These are phyloP conservation scores for Ophioninae sp. DNA, from an alignment of 2,888 invertebrate species.

Conservation along the genomic window DNA sequence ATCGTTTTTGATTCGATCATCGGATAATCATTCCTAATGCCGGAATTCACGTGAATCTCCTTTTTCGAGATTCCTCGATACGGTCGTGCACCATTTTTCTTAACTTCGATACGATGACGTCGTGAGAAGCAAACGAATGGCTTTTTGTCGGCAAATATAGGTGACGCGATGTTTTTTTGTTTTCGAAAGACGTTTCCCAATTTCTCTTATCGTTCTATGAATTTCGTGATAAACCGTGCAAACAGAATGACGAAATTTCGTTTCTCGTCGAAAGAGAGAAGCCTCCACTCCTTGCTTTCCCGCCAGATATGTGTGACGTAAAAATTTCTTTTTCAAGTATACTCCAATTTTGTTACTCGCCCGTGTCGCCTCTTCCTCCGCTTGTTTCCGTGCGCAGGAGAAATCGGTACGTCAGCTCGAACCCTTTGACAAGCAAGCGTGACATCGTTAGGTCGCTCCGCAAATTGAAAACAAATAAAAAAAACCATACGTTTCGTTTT, in stretches of 20 bases:
- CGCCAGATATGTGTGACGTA: constrained; percentile 10
- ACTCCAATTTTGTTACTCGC: constrained; percentile 27
- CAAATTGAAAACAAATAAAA: background rate
- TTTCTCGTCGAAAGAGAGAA: constrained; percentile 51
- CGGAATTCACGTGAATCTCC: background rate
- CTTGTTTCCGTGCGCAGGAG: constrained; percentile 3
- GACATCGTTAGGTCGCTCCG: background rate
- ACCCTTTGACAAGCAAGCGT: constrained; percentile 8
- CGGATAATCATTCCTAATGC: constrained; percentile 1
- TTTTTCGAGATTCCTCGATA: background rate
- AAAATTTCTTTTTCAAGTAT: constrained; percentile 39
- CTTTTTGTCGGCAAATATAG: background rate
- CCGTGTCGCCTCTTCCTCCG: background rate
- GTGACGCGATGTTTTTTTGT: background rate
- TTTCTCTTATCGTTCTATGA: constrained; percentile 47
- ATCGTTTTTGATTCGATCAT: background rate
- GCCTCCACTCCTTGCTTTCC: constrained; percentile 16
- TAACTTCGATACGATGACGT: background rate
- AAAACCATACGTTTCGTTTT: too few relatives aligned
- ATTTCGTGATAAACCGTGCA: constrained; percentile 47
- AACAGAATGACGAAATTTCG: constrained; percentile 54
- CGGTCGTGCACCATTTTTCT: background rate
- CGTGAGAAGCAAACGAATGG: background rate
- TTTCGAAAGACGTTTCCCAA: constrained; percentile 27
- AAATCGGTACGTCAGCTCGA: constrained; percentile 4